Percentiles rank a stretch among this genome's conserved stretches.
Conservation (phyloP, 1,140 invertebrate genomes). For the Triops longicaudatus region DNA sequence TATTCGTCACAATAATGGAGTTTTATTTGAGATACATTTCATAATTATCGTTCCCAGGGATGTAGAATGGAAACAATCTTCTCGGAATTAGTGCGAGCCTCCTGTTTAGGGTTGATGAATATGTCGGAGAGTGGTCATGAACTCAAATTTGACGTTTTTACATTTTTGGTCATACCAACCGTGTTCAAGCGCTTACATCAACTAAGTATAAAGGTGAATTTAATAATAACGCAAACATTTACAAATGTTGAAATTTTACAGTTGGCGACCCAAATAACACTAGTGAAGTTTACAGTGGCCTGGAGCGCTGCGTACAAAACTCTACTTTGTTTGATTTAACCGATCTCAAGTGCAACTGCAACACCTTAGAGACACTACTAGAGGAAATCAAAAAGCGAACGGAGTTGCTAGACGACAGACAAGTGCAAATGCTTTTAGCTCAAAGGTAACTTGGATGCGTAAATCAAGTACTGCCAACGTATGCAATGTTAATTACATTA, state of each 20-base stretch:
- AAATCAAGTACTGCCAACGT: constrained; percentile 30
- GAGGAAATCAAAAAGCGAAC: constrained; percentile 66
- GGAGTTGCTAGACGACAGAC: constrained; percentile 67
- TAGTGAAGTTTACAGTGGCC: constrained; percentile 62
- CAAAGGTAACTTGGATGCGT: constrained; percentile 46
- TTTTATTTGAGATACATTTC: background rate
- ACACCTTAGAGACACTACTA: constrained; percentile 71
- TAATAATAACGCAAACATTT: background rate
- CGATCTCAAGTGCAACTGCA: constrained; percentile 78
- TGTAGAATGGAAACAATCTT: constrained; percentile 46
- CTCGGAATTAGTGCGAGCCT: constrained; percentile 79
- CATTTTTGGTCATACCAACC: constrained; percentile 74
- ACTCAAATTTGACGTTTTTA: constrained; percentile 85
- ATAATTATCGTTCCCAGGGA: background rate
- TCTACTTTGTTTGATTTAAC: constrained; percentile 76
- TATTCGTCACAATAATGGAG: background rate
- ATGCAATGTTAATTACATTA: constrained; percentile 16
- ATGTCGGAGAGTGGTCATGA: constrained; percentile 64
- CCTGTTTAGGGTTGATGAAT: constrained; percentile 77
- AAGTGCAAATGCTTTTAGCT: constrained; percentile 59
- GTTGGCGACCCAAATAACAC: background rate
- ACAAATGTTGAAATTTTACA: no score
- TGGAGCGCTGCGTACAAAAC: constrained; percentile 71
- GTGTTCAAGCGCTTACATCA: constrained; percentile 33
- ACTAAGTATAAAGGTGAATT: constrained; percentile 28